Evolutionary conservation across 2,113 vertebrate species (phyloP), one percentile per base, ranked within the genome.

Genomic region (Neolamprologus tretocephalus): DNA sequence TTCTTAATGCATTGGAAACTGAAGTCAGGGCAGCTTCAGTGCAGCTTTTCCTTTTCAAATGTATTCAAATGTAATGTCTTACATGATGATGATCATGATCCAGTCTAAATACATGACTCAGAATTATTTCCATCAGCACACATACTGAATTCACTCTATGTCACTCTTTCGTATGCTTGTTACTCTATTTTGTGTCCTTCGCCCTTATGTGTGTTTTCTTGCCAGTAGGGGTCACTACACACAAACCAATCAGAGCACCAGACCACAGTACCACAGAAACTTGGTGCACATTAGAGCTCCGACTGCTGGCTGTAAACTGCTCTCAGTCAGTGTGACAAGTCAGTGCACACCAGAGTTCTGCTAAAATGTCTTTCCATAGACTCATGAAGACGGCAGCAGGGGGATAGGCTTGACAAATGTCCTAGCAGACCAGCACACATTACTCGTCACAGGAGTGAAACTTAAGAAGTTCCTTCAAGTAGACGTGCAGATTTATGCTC

Each of bases 221-320:
- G 31, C 81, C 94, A 92, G 91, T 82, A 93, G 94, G 93, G 83
- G 95, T 68, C 87, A 71, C 89, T 94, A 19, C 55, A 86, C 85
- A 85, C 92, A 90, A 90, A 89, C 61, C 16, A 12, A 94, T 89
- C 57, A 66, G 45, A 78, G 26, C 45, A 78, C 71, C 51, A 86
- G 53, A 12, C 12, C 7, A 58, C 21, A 35, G 31, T 3, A 19
- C 11, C 7, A 13, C 45, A 26, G 71, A 11, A 81, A 49, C 35
- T 28, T 19, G 11, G 61, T n/a, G n/a, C 16, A 47, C 19, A 33
- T 12, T 19, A 45, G 81, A 55, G 28, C 26, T 58, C 61, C 3
- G 49, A 71, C 28, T 78, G 42, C 28, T 61, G 19, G 19, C 28
- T 71, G 47, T 53, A 57, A 58, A 81, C 54, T 21, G 23, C 63